phyloP scores from a whole-genome alignment of 2,888 invertebrate genomes.

The Conistra vaccinii region DNA sequence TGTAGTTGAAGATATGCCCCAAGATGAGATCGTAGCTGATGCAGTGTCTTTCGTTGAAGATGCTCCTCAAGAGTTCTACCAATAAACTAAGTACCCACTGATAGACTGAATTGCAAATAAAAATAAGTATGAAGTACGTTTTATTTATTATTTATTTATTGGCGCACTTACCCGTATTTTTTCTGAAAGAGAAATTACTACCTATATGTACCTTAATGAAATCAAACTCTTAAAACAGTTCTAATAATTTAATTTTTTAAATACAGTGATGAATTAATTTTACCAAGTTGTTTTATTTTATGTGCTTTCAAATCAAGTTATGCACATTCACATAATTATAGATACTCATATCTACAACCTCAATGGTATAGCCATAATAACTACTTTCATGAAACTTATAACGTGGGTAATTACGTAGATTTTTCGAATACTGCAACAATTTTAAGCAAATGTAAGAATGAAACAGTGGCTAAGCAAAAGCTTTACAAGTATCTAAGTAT shows the following conservation, averaged over 20 bases:
- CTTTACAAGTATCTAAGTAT: no score
- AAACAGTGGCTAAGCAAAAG: no score
- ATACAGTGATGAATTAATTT: conserved; percentile 12
- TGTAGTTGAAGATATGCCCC: conserved; percentile 16
- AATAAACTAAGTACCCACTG: conserved; percentile 1
- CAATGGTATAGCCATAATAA: neutral
- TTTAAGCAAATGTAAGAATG: no score
- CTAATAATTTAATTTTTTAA: neutral
- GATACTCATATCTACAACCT: neutral
- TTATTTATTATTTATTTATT: conserved; percentile 8
- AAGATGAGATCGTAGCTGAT: conserved; percentile 21
- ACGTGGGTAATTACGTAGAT: no score
- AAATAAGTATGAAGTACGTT: neutral
- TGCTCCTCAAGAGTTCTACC: conserved; percentile 3
- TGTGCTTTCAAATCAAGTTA: neutral
- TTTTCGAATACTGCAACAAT: no score
- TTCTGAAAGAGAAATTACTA: neutral
- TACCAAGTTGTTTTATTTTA: conserved; percentile 13
- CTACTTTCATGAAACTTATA: neutral
- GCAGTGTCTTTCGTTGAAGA: conserved; percentile 25
- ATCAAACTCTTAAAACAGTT: neutral
- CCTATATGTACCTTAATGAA: neutral
- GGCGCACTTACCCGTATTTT: neutral
- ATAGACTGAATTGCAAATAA: conserved; percentile 29
- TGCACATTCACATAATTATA: neutral